Evolutionary conservation across 2,888 invertebrate species (phyloP), one percentile per base, ranked within the genome.

Genomic region (Pachycephus smyrnensis): DNA sequence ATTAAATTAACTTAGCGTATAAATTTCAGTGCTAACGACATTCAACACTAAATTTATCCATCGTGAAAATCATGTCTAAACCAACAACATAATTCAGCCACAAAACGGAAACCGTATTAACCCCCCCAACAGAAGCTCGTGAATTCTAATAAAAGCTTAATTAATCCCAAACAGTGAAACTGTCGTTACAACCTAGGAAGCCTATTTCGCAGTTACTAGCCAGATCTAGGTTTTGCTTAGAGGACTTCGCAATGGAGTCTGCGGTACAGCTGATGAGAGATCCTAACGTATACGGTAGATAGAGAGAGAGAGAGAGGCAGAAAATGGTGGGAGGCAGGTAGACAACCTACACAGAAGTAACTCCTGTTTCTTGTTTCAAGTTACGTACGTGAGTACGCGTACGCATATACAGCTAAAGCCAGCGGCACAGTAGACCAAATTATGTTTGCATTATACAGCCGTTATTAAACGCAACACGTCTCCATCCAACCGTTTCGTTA

Each of bases 281-380:
- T 68, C 75, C 74, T 69, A 55, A 68, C 4, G 40, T 71, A 68
- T 30, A 69, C 71, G 36, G 69, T n/a, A 40, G 73, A 68, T 12
- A 15, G 40, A 73, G 68, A 71, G 23, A 35, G 73, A 77, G 68
- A 55, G 68, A 31, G 11, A 73, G 33, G 73, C 75, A 80, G 69
- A 81, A 36, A 75, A 75, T 73, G 31, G 36, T 36, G 71, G 33
- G n/a, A 77, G 69, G 76, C 69, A 73, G 76, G 32, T 12, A 40
- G 75, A 75, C 33, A 68, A 76, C 35, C 69, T 40, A 23, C 0
- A 55, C 9, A 55, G 23, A 55, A 55, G 55, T 55, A 55, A 55
- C 55, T 55, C 23, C 4, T 9, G 55, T 55, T 23, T 55, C 23
- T 55, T 55, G 55, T 55, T 23, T 23, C 55, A 55, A 55, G 55